phyloP scores from a whole-genome alignment of 2,888 invertebrate genomes.

The Clanis bilineata region DNA sequence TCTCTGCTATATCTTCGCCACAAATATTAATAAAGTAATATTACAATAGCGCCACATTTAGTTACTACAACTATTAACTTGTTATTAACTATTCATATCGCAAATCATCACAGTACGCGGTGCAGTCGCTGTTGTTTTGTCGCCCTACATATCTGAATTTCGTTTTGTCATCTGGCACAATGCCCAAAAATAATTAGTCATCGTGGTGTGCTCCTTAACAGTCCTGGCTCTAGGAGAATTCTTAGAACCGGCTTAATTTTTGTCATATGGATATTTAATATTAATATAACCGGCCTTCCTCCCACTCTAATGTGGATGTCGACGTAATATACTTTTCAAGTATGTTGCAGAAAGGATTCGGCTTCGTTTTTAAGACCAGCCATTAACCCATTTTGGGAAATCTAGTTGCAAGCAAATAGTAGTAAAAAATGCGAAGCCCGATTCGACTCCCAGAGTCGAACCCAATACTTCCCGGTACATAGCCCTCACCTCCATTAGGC shows the following conservation, averaged over 20 bases:
- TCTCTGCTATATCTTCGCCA: too few species aligned
- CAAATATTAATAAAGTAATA: background rate
- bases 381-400: too few species aligned
- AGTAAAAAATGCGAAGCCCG: too few species aligned
- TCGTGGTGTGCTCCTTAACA: slow-evolving; percentile 50
- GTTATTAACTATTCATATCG: background rate
- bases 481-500: too few species aligned
- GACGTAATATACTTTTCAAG: too few species aligned
- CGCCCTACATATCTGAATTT: slow-evolving; percentile 38
- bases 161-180: slow-evolving; percentile 57
- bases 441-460: too few species aligned
- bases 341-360: too few species aligned
- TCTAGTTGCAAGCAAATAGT: too few species aligned
- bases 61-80: background rate
- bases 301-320: too few species aligned
- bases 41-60: background rate
- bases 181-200: slow-evolving; percentile 78
- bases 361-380: too few species aligned
- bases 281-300: too few species aligned
- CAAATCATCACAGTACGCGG: slow-evolving; percentile 1
- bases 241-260: slow-evolving; percentile 44
- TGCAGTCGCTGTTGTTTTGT: slow-evolving; percentile 6
- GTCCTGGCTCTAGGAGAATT: slow-evolving; percentile 55
- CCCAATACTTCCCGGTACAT: too few species aligned
- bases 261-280: background rate